Percentiles rank a stretch among this genome's conserved stretches.
These are phyloP conservation scores for Carapus acus DNA, from an alignment of 2,797 vertebrate species.

Conservation along the genomic window DNA sequence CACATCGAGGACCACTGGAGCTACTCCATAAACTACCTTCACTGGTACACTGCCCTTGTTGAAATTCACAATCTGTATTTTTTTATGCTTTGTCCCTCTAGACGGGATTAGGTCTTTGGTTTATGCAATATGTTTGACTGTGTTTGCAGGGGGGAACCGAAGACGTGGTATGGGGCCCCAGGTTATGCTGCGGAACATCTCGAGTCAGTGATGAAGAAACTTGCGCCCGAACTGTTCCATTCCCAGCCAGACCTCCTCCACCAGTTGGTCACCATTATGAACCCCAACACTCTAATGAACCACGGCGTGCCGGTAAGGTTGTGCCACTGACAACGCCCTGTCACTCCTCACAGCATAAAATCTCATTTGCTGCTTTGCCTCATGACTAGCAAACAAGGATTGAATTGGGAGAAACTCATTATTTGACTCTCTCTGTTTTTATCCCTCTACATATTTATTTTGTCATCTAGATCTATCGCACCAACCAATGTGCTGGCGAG, in stretches of 20 bases:
- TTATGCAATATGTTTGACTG: too few species aligned
- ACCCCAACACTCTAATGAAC: constrained; percentile 97
- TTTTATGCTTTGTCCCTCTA: constrained; percentile 4
- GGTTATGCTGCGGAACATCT: constrained; percentile 93
- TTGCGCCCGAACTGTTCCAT: constrained; percentile 95
- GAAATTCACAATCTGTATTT: too few species aligned
- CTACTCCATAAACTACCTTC: constrained; percentile 97
- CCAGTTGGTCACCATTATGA: constrained; percentile 99
- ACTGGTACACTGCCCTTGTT: constrained; percentile 78
- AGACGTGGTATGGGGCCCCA: constrained; percentile 98
- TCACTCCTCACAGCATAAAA: too few species aligned
- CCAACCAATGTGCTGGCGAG: constrained; percentile 97
- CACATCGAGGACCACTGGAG: constrained; percentile 99
- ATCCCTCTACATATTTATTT: too few species aligned
- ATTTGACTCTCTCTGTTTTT: too few species aligned
- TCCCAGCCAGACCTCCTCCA: constrained; percentile 97
- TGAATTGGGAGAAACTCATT: too few species aligned
- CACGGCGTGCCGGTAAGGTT: constrained; percentile 89
- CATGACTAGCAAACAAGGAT: too few species aligned
- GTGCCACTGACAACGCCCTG: too few species aligned
- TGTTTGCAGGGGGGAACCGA: constrained; percentile 91
- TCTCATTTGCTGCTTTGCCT: too few species aligned
- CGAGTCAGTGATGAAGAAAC: constrained; percentile 93
- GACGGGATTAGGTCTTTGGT: too few species aligned
- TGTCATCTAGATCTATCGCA: constrained; percentile 84